Evolutionary conservation across 2,888 invertebrate species (phyloP), one percentile per base, ranked within the genome.

Genomic region (Papilio gigon): DNA sequence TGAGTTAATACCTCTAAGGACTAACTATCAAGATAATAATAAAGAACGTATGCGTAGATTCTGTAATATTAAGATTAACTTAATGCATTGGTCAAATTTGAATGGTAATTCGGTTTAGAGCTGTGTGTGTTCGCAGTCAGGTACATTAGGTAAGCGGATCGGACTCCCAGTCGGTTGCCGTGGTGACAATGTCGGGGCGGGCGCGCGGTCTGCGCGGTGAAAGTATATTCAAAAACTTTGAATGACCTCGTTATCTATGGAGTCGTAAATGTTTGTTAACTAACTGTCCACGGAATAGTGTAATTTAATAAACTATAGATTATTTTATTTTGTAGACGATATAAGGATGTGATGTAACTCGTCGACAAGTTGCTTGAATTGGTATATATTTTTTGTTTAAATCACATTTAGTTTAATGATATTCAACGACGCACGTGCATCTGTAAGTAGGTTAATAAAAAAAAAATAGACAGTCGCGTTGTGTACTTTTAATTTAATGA

Each of bases 121-220:
- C 75, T 73, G 77, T 81, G 70, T 81, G 82, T 89, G n/a, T 89
- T 89, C 87, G 87, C 87, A 89, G 37, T 83, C 76, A 71, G 71
- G 80, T 82, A 80, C 82, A 83, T 88, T 89, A 88, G 87, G 87
- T 86, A 89, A 89, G 85, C 84, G 84, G 81, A 85, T 86, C 82
- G 80, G 81, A 78, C 53, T 80, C 80, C 40, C 27, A 61, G 35
- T 66, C 25, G 22, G 37, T 47, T 50, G 78, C 78, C 79, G 82
- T 84, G 85, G 82, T 84, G 85, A 86, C 86, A 89, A 87, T 88
- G 85, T 85, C 82, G 80, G 78, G 81, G 78, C 81, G 76, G 78
- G 78, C 71, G 72, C 71, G 77, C 30, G 40, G 75, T 75, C 70
- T 78, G 73, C 78, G 74, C 76, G 84, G 88, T 89, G 89, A 90